phyloP scores from a whole-genome alignment of 2,113 vertebrate species.

The Xiphias gladius region DNA sequence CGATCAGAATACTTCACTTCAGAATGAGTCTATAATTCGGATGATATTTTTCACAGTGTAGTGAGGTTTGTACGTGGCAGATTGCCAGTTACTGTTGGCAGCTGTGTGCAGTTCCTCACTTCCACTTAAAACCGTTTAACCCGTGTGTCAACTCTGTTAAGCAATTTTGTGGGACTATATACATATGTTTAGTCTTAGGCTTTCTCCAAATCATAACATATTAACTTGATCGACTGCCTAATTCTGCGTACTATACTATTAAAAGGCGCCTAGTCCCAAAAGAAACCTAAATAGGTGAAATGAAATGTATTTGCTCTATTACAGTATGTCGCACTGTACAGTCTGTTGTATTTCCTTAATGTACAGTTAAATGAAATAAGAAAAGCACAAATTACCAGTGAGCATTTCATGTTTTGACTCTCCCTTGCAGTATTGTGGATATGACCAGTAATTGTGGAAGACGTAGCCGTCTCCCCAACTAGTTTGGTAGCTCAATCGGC shows the following conservation, averaged over 20 bases:
- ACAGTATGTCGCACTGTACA: too few species aligned
- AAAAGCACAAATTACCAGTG: too few species aligned
- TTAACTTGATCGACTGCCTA: background rate
- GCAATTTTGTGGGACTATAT: background rate
- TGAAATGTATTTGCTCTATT: too few species aligned
- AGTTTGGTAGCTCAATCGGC: background rate
- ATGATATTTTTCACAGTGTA: too few species aligned
- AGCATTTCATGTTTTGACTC: too few species aligned
- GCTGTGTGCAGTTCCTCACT: conserved; percentile 51
- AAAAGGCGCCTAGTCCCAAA: background rate
- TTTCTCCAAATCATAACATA: background rate
- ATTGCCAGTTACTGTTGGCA: conserved; percentile 37
- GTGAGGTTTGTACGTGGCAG: background rate
- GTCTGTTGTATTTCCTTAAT: too few species aligned
- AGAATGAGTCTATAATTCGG: too few species aligned
- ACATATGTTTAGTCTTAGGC: background rate
- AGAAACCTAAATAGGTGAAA: background rate
- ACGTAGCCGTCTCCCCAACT: background rate
- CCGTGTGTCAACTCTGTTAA: background rate
- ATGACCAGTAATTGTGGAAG: background rate
- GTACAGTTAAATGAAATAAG: too few species aligned
- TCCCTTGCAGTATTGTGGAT: background rate
- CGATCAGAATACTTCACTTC: too few species aligned
- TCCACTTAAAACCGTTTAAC: conserved; percentile 4
- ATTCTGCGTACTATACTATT: background rate